These are phyloP conservation scores for Asarcornis scutulata DNA, from an alignment of 2,113 vertebrate species.

Conservation along the genomic window DNA sequence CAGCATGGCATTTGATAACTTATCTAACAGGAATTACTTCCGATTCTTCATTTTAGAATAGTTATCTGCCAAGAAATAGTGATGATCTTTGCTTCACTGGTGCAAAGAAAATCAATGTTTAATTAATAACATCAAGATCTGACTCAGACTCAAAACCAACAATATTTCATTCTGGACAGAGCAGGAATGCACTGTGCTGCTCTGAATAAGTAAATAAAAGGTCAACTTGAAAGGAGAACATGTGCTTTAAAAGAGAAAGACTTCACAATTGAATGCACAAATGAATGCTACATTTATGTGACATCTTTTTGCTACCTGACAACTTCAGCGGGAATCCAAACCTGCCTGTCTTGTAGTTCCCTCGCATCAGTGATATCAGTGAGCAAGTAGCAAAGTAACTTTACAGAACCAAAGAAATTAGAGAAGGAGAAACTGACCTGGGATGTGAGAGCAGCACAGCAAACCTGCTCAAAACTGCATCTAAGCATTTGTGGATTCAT, in stretches of 20 bases:
- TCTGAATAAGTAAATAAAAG: neutral
- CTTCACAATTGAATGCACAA: neutral
- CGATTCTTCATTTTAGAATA: neutral
- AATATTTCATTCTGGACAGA: neutral
- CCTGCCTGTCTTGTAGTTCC: neutral
- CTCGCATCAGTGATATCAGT: neutral
- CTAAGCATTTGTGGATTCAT: neutral
- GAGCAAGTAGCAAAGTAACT: neutral
- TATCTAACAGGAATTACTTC: slow-evolving; percentile 14
- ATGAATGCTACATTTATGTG: neutral
- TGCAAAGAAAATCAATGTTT: neutral
- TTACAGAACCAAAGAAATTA: neutral
- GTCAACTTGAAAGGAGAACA: neutral
- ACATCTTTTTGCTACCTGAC: neutral
- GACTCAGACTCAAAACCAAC: neutral
- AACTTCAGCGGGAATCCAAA: neutral
- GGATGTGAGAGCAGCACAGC: neutral
- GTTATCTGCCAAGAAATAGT: neutral
- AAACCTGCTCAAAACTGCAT: neutral
- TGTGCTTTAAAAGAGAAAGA: neutral
- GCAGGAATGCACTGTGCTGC: neutral
- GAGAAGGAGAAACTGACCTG: neutral
- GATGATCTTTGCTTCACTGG: neutral
- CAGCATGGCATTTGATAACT: neutral
- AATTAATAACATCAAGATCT: neutral